These are phyloP conservation scores for Hedya salicella DNA, from an alignment of 2,888 invertebrate species.

Conservation along the genomic window DNA sequence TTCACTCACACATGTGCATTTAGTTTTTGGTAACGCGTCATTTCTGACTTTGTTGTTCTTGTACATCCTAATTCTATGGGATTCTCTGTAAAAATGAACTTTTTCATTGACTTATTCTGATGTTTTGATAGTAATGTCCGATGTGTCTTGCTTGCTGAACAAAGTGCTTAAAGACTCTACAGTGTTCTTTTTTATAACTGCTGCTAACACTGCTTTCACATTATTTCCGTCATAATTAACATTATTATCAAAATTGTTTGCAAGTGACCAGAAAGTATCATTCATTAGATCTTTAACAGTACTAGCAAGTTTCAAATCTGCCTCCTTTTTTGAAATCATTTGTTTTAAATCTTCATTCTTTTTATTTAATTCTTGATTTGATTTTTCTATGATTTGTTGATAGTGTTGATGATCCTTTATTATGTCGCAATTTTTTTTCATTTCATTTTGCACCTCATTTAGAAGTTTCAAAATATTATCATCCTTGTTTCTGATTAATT, in stretches of 20 bases:
- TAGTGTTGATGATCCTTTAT: constrained; percentile 44
- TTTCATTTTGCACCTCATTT: constrained; percentile 54
- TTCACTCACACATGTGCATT: too few relatives aligned
- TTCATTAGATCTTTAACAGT: constrained; percentile 74
- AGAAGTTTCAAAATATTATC: constrained; percentile 55
- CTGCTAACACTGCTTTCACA: constrained; percentile 66
- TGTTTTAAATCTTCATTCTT: constrained; percentile 52
- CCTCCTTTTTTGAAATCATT: constrained; percentile 45
- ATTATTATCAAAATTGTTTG: constrained; percentile 63
- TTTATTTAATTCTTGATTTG: constrained; percentile 51
- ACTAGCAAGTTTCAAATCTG: constrained; percentile 51
- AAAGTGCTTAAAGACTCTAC: constrained; percentile 59
- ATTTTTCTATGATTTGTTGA: constrained; percentile 50
- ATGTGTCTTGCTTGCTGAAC: constrained; percentile 28
- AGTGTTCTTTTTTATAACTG: constrained; percentile 72
- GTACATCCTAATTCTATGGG: too few relatives aligned
- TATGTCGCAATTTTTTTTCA: constrained; percentile 44
- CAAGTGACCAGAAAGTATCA: constrained; percentile 70
- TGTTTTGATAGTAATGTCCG: neutral
- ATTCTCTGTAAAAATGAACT: too few relatives aligned
- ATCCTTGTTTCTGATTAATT: constrained; percentile 54
- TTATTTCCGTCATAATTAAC: constrained; percentile 63
- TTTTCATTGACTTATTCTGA: constrained; percentile 1
- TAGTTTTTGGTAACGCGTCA: too few relatives aligned
- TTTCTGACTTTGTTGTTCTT: too few relatives aligned